Evolutionary conservation across 1,140 invertebrate genomes (phyloP).

Genomic region (Brachionus sp.): DNA sequence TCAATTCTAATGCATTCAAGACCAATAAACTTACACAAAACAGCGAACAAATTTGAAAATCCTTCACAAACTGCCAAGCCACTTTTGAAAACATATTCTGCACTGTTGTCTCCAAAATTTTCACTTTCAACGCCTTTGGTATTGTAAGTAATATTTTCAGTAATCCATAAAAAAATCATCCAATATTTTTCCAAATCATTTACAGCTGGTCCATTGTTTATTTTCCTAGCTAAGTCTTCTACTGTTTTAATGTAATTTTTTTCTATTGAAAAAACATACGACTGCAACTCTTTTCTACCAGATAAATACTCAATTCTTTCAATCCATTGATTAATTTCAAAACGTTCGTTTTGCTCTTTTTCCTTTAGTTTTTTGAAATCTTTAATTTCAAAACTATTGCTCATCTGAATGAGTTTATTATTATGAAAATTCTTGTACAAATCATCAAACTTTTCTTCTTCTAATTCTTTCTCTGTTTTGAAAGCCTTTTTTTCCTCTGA

Average conservation of each 20-base stretch:
- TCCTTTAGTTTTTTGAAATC: no score
- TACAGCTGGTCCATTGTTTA: not conserved
- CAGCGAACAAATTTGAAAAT: not conserved
- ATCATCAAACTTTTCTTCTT: no score
- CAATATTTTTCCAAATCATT: not conserved
- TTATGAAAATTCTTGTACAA: no score
- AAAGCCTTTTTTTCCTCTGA: no score
- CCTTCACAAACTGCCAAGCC: not conserved
- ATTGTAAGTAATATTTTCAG: conserved; percentile 2
- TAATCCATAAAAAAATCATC: conserved; percentile 19
- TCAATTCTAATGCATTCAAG: not conserved
- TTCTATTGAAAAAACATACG: not conserved
- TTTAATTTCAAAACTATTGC: no score
- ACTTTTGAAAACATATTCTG: not conserved
- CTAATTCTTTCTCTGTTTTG: no score
- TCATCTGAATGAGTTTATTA: no score
- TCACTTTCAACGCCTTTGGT: not conserved
- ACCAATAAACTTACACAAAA: not conserved
- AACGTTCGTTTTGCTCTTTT: not conserved
- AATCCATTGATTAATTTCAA: not conserved
- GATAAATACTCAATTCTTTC: not conserved
- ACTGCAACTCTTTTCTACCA: not conserved
- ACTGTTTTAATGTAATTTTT: not conserved
- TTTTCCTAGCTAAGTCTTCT: not conserved
- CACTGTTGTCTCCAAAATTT: not conserved